Evolutionary conservation across 2,113 vertebrate genomes (phyloP).

Genomic region (Crocuta crocuta): DNA sequence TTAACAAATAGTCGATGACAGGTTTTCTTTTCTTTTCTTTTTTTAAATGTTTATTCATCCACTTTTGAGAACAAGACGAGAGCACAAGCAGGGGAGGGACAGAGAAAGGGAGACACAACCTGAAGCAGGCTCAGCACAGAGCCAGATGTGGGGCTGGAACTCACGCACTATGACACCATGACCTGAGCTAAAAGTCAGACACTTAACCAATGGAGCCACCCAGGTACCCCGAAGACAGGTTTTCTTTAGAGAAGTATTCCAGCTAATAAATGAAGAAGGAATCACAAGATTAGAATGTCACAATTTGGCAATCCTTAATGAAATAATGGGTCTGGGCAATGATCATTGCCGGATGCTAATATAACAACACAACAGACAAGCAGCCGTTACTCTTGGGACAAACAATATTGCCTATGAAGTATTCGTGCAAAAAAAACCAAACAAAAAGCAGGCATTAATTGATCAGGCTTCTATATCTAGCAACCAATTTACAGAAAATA

Average conservation of each 20-base stretch:
- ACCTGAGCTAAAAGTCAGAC: too few relatives aligned
- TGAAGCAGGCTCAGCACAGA: too few relatives aligned
- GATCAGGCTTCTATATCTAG: slow-evolving; percentile 59
- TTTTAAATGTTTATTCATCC: too few relatives aligned
- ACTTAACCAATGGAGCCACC: too few relatives aligned
- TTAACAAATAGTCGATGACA: neutral
- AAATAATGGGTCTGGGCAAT: neutral
- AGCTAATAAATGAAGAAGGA: neutral
- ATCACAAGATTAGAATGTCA: neutral
- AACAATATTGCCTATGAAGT: slow-evolving; percentile 2
- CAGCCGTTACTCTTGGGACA: slow-evolving; percentile 22
- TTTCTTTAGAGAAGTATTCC: slow-evolving; percentile 4
- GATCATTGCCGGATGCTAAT: neutral
- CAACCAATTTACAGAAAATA: slow-evolving; percentile 75
- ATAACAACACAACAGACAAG: neutral
- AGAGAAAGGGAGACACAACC: too few relatives aligned
- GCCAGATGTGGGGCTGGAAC: too few relatives aligned
- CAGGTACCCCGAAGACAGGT: neutral
- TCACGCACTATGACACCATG: too few relatives aligned
- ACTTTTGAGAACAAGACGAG: too few relatives aligned
- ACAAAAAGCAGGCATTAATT: slow-evolving; percentile 53
- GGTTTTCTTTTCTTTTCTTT: too few relatives aligned
- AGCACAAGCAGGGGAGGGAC: too few relatives aligned
- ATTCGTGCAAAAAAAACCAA: neutral
- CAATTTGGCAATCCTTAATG: neutral